Evolutionary conservation across 2,888 invertebrate species (phyloP), one percentile per base, ranked within the genome.

Genomic region (Acronicta psi): DNA sequence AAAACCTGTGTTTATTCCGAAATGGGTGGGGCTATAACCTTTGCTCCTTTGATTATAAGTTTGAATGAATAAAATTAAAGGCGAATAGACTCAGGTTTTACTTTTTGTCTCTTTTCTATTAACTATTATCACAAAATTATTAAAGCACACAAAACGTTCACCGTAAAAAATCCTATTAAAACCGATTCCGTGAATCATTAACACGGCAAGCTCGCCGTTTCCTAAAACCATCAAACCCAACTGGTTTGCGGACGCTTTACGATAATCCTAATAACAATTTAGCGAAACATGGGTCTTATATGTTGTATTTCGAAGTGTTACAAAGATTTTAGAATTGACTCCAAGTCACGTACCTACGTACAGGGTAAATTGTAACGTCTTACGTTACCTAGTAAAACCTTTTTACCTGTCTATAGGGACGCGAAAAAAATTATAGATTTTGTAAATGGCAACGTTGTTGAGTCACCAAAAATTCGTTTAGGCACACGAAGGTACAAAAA

Each of bases 131-230:
- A 73, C 59, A 70, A 59, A 56, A 61, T 68, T 59, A 63, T 54
- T n/a, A 73, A 69, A 55, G 67, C 65, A 59, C 52, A 55, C 63
- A 58, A 71, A 79, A 75, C 70, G 69, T 51, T 71, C 69, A 71
- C 60, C 59, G 65, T 70, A 77, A 69, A 67, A 77, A 63, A 65
- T 54, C 57, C 45, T 59, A 73, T 58, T 69, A 67, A 73, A 73
- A 72, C 82, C 82, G 82, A 79, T 76, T 71, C 83, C 82, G 82
- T 81, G 84, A 83, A 84, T 81, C 83, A 83, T 77, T 69, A 71
- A 75, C 70, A 54, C 71, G 63, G 68, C 58, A 18, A 59, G 46
- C 55, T 47, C 50, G 54, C 46, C 55, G 61, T 73, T 73, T 75
- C 70, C 68, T 52, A 73, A 73, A 72, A 69, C 69, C 47, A 72